Evolutionary conservation across 2,797 vertebrate genomes (phyloP).

Genomic region (Chaetodon trifasciatus): DNA sequence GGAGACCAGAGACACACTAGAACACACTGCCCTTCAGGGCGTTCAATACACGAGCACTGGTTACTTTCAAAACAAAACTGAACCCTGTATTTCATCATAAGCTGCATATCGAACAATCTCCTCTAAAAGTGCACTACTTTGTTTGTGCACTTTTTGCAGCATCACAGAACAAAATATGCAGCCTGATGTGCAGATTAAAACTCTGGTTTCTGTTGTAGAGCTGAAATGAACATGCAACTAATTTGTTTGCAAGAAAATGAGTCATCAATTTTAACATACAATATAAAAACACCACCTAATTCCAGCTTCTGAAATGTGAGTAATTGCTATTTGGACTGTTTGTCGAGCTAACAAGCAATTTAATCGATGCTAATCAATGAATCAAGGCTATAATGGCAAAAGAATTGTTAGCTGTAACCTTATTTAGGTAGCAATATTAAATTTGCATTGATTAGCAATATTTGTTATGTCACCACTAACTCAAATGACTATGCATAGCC

Average conservation of each 20-base stretch:
- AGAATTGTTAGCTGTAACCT: neutral
- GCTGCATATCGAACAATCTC: neutral
- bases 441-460: neutral
- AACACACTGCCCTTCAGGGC: conserved; percentile 28
- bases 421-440: neutral
- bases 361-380: neutral
- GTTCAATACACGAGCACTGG: neutral
- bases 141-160: neutral
- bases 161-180: neutral
- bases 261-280: neutral
- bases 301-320: neutral
- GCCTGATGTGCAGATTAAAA: neutral
- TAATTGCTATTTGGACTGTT: neutral
- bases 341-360: neutral
- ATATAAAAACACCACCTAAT: too few species aligned
- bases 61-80: conserved; percentile 31
- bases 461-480: too few species aligned
- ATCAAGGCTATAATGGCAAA: neutral
- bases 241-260: neutral
- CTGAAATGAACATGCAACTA: neutral
- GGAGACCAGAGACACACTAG: conserved; percentile 26
- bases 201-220: neutral
- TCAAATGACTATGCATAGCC: neutral
- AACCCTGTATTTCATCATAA: conserved; percentile 3
- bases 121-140: neutral